Conservation (phyloP, 2,888 invertebrate genomes). For the Philopedon plagiatum region DNA sequence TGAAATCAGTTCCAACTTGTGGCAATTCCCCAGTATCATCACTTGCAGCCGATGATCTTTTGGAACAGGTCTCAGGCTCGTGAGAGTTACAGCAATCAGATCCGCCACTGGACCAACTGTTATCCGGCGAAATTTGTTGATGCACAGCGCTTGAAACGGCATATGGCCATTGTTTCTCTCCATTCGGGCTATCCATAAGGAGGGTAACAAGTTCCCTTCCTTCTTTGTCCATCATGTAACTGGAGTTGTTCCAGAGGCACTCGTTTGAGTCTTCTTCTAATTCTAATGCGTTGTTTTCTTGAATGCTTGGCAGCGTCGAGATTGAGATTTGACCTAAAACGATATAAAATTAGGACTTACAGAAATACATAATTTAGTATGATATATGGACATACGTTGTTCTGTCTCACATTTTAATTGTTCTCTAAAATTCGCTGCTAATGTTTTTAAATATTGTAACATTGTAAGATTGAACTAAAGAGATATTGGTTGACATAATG, state of each 20-base stretch:
- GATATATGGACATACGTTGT: too few relatives aligned
- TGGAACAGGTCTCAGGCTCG: slow-evolving; percentile 74
- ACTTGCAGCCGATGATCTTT: slow-evolving; percentile 79
- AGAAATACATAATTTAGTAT: too few relatives aligned
- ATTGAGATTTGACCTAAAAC: slow-evolving; percentile 75
- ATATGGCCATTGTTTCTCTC: slow-evolving; percentile 78
- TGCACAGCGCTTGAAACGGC: slow-evolving; percentile 64
- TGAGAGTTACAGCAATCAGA: slow-evolving; percentile 69
- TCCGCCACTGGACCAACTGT: slow-evolving; percentile 72
- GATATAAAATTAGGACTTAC: background rate
- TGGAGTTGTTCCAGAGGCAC: slow-evolving; percentile 83
- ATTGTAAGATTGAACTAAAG: too few relatives aligned
- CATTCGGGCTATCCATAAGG: slow-evolving; percentile 70
- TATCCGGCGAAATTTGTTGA: slow-evolving; percentile 71
- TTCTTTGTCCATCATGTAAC: slow-evolving; percentile 76
- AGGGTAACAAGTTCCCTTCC: slow-evolving; percentile 76
- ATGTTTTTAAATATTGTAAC: too few relatives aligned
- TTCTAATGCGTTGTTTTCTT: slow-evolving; percentile 81
- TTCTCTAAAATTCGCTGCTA: too few relatives aligned
- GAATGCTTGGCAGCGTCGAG: slow-evolving; percentile 80
- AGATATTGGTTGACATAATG: too few relatives aligned
- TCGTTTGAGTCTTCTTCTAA: slow-evolving; percentile 82
- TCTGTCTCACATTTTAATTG: too few relatives aligned
- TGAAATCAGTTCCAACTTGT: slow-evolving; percentile 81
- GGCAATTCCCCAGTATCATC: slow-evolving; percentile 77